Conservation (phyloP, 2,113 vertebrate genomes). For the Ibidorhyncha struthersii region DNA sequence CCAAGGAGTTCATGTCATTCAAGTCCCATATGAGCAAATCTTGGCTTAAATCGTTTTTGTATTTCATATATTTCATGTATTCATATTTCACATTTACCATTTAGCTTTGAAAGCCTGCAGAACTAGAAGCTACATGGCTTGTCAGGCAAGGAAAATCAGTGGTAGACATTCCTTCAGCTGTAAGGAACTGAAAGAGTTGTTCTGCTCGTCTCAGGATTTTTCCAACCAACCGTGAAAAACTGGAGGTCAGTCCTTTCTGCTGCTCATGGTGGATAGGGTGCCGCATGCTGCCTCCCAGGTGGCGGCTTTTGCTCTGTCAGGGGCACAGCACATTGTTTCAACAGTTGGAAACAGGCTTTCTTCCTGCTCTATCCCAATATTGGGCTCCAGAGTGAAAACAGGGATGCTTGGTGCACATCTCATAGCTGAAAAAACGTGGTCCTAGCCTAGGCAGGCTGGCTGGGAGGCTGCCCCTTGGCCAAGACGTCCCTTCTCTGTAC, state of each 20-base stretch:
- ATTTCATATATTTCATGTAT: background rate
- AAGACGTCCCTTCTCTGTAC: background rate
- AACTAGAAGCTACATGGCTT: background rate
- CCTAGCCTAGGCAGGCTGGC: background rate
- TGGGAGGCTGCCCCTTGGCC: accelerated
- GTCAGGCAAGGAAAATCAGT: background rate
- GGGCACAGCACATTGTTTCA: background rate
- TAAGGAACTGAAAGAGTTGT: accelerated
- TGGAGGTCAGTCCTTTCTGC: background rate
- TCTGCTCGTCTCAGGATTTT: background rate
- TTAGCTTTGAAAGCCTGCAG: background rate
- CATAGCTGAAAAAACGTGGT: background rate
- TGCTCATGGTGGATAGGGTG: accelerated
- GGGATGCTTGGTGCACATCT: background rate
- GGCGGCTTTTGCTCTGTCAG: background rate
- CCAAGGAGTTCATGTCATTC: background rate
- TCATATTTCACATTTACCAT: background rate
- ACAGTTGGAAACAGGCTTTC: background rate
- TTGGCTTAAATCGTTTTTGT: background rate
- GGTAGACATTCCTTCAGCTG: background rate
- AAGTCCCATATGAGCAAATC: background rate
- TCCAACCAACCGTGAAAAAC: background rate
- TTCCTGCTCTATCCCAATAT: accelerated
- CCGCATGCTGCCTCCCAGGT: accelerated
- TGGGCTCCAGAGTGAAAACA: accelerated